These are phyloP conservation scores for Camelus bactrianus DNA, from an alignment of 2,113 vertebrate species.

Conservation along the genomic window DNA sequence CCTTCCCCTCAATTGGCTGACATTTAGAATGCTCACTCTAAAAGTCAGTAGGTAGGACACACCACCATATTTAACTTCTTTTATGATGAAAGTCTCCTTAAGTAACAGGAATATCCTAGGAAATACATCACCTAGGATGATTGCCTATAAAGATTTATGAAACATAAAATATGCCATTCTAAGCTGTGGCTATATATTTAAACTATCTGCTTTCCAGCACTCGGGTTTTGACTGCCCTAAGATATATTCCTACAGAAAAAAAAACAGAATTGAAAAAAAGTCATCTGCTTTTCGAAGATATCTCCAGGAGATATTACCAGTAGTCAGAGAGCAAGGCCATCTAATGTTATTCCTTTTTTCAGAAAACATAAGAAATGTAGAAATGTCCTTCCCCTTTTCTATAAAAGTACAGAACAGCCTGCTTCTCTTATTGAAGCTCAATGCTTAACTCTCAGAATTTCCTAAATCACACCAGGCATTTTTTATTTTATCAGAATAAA, in stretches of 20 bases:
- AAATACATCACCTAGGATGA: slow-evolving; percentile 60
- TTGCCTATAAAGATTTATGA: slow-evolving; percentile 72
- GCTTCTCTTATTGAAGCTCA: neutral
- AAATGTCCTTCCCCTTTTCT: slow-evolving; percentile 25
- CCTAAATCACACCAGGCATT: slow-evolving; percentile 38
- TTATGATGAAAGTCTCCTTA: slow-evolving; percentile 43
- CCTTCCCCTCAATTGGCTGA: neutral
- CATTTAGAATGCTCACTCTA: slow-evolving; percentile 29
- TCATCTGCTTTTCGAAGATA: slow-evolving; percentile 52
- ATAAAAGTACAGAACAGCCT: neutral
- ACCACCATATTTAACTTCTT: slow-evolving; percentile 51
- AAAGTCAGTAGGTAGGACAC: slow-evolving; percentile 57
- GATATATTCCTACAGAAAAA: slow-evolving; percentile 46
- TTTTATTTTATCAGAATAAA: slow-evolving; percentile 48
- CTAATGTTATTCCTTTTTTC: neutral
- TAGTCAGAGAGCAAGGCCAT: neutral
- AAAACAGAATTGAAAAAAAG: slow-evolving; percentile 52
- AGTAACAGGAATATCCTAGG: slow-evolving; percentile 59
- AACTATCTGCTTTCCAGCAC: slow-evolving; percentile 57
- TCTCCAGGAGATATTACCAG: slow-evolving; percentile 24
- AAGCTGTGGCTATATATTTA: slow-evolving; percentile 67
- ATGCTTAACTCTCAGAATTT: neutral
- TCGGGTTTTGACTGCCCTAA: slow-evolving; percentile 47
- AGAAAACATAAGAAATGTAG: neutral
- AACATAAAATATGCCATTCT: slow-evolving; percentile 73